Conservation (phyloP, 2,113 vertebrate species). For the Silurus asotus region DNA sequence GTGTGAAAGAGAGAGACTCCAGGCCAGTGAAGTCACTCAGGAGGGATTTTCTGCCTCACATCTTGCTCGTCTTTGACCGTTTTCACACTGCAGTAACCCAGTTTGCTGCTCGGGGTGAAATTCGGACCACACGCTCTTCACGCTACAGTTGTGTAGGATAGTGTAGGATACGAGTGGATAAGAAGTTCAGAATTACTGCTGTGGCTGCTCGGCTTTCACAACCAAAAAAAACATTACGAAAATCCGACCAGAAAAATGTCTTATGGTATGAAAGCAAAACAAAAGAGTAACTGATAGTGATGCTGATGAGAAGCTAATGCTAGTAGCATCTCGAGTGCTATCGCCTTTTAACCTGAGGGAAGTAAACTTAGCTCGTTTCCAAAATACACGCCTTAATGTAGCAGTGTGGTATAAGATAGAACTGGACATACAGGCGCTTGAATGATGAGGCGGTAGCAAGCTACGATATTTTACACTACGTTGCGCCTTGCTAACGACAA, state of each 20-base stretch:
- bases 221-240: background rate
- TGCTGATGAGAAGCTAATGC: background rate
- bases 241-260: too few species aligned
- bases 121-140: background rate
- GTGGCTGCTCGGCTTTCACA: background rate
- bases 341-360: background rate
- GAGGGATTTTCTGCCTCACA: slow-evolving; percentile 27
- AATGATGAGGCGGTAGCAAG: too few species aligned
- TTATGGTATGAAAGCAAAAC: too few species aligned
- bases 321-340: background rate
- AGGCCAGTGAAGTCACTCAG: slow-evolving; percentile 30
- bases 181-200: background rate
- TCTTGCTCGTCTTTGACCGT: background rate
- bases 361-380: background rate
- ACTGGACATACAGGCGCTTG: too few species aligned
- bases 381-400: background rate
- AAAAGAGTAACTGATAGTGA: background rate
- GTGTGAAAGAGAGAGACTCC: background rate
- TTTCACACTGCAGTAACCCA: slow-evolving; percentile 9
- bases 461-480: too few species aligned
- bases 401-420: background rate
- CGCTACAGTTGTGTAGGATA: background rate
- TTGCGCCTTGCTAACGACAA: background rate
- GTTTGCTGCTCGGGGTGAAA: background rate
- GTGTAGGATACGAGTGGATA: background rate